Base-by-base conservation (phyloP, 2,888 invertebrate species). In the Stomorhina lunata region DNA sequence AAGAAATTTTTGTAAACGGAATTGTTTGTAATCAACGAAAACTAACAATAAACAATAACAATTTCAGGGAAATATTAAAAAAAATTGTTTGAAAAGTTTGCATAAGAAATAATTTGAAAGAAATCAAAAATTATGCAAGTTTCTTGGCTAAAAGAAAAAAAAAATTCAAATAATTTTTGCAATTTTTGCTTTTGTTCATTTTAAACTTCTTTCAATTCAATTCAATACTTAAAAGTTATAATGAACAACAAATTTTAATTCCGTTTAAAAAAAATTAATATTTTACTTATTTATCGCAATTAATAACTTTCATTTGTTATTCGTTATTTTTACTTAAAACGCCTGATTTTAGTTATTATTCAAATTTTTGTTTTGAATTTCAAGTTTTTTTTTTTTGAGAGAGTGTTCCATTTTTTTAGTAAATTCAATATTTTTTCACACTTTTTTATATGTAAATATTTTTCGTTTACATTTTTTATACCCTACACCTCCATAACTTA, bases 61-160 rank as follows among this genome's bases (percentile, higher is more conserved):
- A 61, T 73, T 71, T 29, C 15, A 25, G 7, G 65, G 50, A 77
- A 81, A 45, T 43, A 40, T 17, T 72, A 25, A 9, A 50, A 20
- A 17, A 59, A n/a, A n/a, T n/a, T n/a, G n/a, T n/a, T n/a, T n/a
- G n/a, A n/a, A n/a, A 48, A 40, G n/a, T 29, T 57, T 82, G 59
- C 48, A 57, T 32, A 65, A 59, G 40, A 57, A 72, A 20, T 25
- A 7, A 57, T 50, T 80, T 75, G 32, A 65, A 48, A 2, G 3
- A 40, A 43, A 55, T n/a, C 34, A 17, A 29, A 32, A 65, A 45
- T 40, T 66, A 77, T 79, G 66, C 63, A 78, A 78, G 37, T 40
- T 53, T 77, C 65, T 59, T 22, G 17, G 48, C 61, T 76, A 63
- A 80, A 66, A 69, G 9, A 63, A 20, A 9, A n/a, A n/a, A 48